phyloP scores from a whole-genome alignment of 2,797 vertebrate genomes.

The Gephyroberyx darwinii region DNA sequence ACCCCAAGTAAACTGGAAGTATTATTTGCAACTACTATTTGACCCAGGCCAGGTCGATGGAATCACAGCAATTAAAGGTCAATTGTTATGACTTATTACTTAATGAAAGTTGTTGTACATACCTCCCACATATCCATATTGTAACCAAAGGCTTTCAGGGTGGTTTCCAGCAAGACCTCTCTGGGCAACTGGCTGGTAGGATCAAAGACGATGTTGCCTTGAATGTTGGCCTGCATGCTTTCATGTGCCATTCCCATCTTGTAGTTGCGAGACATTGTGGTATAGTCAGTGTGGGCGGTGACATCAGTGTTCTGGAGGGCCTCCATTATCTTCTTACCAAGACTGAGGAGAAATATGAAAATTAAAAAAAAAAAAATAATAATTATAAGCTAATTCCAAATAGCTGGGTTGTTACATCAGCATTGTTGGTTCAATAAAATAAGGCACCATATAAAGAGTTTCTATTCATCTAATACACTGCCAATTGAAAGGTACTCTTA shows the following conservation, averaged over 20 bases:
- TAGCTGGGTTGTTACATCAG: background rate
- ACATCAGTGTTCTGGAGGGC: constrained; percentile 80
- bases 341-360: constrained; percentile 68
- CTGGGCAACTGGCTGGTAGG: constrained; percentile 86
- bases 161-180: constrained; percentile 90
- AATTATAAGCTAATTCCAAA: background rate
- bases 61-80: background rate
- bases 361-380: background rate
- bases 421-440: background rate
- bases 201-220: constrained; percentile 91
- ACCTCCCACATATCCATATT: constrained; percentile 91
- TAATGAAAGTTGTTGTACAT: constrained; percentile 9
- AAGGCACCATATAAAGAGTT: background rate
- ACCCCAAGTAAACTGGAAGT: no score
- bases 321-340: constrained; percentile 80
- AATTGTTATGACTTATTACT: background rate
- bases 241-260: constrained; percentile 76
- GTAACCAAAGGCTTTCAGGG: constrained; percentile 84
- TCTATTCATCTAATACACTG: background rate
- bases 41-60: background rate
- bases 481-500: constrained; percentile 73
- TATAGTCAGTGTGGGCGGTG: constrained; percentile 79
- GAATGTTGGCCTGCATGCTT: constrained; percentile 73
- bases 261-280: constrained; percentile 88
- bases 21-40: background rate